These are phyloP conservation scores for Megaleporinus macrocephalus DNA, from an alignment of 2,113 vertebrate genomes.

Conservation along the genomic window DNA sequence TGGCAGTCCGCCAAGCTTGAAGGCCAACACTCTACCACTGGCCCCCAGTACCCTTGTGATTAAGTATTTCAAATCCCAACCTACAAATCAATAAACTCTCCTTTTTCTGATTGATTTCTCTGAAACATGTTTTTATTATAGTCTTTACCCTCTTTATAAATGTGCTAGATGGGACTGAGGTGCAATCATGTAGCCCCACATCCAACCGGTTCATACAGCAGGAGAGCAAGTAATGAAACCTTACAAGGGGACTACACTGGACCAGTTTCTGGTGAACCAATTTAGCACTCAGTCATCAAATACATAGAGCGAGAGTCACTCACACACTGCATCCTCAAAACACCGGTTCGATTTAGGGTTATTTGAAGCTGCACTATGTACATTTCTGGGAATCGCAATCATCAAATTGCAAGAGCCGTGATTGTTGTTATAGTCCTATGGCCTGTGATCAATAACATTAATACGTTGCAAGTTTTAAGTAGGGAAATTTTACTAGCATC, in stretches of 20 bases:
- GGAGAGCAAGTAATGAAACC: background rate
- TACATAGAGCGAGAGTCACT: background rate
- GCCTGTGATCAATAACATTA: no score
- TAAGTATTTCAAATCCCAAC: background rate
- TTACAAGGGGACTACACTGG: background rate
- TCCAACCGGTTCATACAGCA: background rate
- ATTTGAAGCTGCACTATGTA: no score
- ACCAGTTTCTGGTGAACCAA: background rate
- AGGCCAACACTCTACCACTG: background rate
- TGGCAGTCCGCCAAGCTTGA: background rate
- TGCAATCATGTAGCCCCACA: background rate
- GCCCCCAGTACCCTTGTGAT: constrained; percentile 5
- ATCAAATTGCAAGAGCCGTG: no score
- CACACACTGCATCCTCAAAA: background rate
- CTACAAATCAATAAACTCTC: constrained; percentile 12
- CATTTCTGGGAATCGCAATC: no score
- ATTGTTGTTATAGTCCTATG: no score
- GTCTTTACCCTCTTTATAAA: constrained; percentile 40
- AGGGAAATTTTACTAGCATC: no score
- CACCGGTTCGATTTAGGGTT: background rate
- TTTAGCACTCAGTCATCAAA: background rate
- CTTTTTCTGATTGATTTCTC: constrained; percentile 43
- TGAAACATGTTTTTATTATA: constrained; percentile 35
- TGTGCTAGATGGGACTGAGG: background rate
- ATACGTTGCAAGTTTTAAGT: no score